Evolutionary conservation across 2,113 vertebrate genomes (phyloP).

Genomic region (Erythrocebus patas): DNA sequence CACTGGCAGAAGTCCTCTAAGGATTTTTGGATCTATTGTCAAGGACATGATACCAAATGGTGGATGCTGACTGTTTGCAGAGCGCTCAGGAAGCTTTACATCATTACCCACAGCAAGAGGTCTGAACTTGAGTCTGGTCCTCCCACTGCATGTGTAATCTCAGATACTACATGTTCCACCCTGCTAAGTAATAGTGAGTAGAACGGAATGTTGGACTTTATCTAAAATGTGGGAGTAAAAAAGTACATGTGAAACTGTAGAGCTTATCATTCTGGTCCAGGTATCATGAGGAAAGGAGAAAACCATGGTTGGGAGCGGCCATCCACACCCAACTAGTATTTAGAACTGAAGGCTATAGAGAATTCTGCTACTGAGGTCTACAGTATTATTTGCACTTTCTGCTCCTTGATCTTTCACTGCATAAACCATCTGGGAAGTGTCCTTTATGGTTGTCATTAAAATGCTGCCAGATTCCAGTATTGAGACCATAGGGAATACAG

Average conservation of each 20-base stretch:
- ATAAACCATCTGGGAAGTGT: neutral
- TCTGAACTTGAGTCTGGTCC: neutral
- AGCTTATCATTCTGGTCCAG: neutral
- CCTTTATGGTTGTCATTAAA: neutral
- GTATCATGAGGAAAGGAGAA: neutral
- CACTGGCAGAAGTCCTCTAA: neutral
- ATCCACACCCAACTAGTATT: neutral
- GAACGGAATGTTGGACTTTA: neutral
- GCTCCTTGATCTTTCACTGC: neutral
- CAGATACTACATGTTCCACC: neutral
- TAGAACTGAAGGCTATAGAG: neutral
- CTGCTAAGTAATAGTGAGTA: neutral
- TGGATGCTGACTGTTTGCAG: neutral
- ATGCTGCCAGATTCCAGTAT: neutral
- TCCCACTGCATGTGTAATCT: neutral
- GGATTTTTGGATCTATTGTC: neutral
- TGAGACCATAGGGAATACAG: neutral
- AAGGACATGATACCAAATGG: neutral
- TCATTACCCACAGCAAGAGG: neutral
- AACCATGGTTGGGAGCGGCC: neutral
- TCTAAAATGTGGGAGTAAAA: conserved; percentile 13
- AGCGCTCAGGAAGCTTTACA: neutral
- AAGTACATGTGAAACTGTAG: neutral
- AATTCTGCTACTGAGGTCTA: neutral
- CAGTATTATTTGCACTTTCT: neutral